Evolutionary conservation across 2,797 vertebrate species (phyloP).

Genomic region (Dicrostonyx torquatus): DNA sequence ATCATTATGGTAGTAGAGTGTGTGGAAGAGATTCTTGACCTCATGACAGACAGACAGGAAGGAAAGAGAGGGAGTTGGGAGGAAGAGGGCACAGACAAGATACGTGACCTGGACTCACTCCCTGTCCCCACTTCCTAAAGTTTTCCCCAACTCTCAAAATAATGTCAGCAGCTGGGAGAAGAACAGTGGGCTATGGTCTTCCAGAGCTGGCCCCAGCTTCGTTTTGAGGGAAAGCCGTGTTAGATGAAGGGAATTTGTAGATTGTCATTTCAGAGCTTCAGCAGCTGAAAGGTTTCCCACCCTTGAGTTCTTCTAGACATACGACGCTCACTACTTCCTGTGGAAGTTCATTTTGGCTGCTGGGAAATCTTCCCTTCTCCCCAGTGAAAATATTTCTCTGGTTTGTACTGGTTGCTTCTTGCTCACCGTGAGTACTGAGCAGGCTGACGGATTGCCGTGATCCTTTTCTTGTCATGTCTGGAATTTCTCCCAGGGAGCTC

Average conservation of each 20-base stretch:
- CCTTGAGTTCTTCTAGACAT: not conserved
- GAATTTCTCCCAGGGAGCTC: conserved; percentile 1
- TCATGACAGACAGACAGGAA: not conserved
- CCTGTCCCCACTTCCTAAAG: not conserved
- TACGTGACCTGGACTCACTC: no score
- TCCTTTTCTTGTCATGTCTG: not conserved
- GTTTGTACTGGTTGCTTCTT: not conserved
- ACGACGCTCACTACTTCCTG: not conserved
- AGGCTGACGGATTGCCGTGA: not conserved
- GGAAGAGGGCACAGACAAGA: not conserved
- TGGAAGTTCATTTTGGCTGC: not conserved
- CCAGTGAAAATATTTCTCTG: not conserved
- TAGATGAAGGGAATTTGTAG: not conserved
- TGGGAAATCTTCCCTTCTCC: not conserved
- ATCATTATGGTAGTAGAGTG: not conserved
- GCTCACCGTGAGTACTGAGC: not conserved
- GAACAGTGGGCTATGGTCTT: no score
- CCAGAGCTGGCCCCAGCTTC: not conserved
- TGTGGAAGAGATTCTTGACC: not conserved
- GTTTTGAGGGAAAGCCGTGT: not conserved
- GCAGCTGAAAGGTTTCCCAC: not conserved
- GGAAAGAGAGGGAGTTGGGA: not conserved
- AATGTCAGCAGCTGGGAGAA: no score
- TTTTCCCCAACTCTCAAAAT: not conserved
- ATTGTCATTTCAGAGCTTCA: not conserved